Percentiles rank a stretch among this genome's conserved stretches.
Conservation (phyloP, 2,113 vertebrate genomes). For the Indri indri region DNA sequence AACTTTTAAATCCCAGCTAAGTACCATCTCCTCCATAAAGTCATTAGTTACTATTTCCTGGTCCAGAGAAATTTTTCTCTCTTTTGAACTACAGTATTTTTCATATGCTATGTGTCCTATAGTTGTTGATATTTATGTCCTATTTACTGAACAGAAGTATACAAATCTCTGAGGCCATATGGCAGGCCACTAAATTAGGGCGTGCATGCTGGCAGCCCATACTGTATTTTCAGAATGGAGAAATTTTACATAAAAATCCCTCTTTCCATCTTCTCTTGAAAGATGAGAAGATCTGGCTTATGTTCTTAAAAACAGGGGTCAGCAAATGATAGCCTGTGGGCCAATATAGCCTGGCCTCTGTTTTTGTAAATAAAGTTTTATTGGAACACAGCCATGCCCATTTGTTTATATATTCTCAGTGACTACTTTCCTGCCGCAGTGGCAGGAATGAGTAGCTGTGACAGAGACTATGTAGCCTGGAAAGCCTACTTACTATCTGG, state of each 20-base stretch:
- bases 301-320: neutral
- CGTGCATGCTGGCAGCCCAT: neutral
- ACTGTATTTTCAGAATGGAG: neutral
- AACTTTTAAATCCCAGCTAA: neutral
- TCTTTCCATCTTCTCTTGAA: neutral
- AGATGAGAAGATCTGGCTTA: neutral
- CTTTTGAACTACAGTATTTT: neutral
- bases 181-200: neutral
- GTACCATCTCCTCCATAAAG: neutral
- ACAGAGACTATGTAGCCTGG: neutral
- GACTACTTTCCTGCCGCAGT: neutral
- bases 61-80: neutral
- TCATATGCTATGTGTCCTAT: neutral
- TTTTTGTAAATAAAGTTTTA: constrained; percentile 29
- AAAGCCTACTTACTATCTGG: neutral
- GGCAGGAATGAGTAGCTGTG: neutral
- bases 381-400: neutral
- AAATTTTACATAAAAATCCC: neutral
- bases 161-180: neutral
- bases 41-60: neutral
- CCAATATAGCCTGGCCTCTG: neutral
- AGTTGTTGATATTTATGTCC: neutral
- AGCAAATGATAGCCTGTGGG: neutral
- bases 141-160: neutral
- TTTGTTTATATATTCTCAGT: neutral